A percentile compares a stretch with the other conserved stretches of the same genome.
phyloP scores from a whole-genome alignment of 30 jellyfish, hydroid and myxozoan genomes.

The Chrysaora quinquecirrha region DNA sequence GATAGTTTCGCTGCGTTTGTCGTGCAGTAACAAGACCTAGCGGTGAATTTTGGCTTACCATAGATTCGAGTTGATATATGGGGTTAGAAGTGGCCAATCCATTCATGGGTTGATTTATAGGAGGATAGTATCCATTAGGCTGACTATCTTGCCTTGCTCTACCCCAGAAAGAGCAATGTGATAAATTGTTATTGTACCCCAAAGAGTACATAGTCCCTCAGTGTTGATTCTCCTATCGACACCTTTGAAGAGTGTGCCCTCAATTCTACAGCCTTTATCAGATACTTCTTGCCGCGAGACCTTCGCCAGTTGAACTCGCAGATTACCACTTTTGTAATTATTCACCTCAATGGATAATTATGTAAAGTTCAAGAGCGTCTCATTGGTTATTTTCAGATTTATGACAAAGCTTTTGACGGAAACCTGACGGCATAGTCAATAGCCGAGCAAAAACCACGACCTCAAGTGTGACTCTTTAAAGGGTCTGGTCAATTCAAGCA shows the following conservation, averaged over 20 bases:
- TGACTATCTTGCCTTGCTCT: constrained; percentile 70
- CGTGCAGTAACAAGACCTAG: constrained; percentile 81
- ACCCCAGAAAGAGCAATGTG: constrained; percentile 81
- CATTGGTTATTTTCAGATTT: constrained; percentile 72
- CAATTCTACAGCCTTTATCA: constrained; percentile 22
- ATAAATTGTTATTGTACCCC: constrained; percentile 55
- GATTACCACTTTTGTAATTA: constrained; percentile 67
- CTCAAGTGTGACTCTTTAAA: constrained; percentile 26
- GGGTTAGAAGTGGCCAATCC: constrained; percentile 78
- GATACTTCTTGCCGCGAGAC: constrained; percentile 30
- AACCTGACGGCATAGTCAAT: constrained; percentile 60
- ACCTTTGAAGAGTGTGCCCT: too few species aligned
- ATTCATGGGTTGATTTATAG: constrained; percentile 69
- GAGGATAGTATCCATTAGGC: constrained; percentile 69
- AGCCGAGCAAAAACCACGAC: constrained; percentile 75
- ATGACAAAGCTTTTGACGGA: constrained; percentile 78
- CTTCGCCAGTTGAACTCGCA: constrained; percentile 47
- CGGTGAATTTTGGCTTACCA: constrained; percentile 73
- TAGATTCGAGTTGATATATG: constrained; percentile 79
- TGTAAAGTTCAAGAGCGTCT: constrained; percentile 37
- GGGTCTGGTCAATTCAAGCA: constrained; percentile 22
- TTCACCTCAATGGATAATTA: constrained; percentile 66
- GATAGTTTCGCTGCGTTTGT: constrained; percentile 56
- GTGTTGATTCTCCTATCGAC: neutral
- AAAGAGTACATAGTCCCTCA: constrained; percentile 49